Evolutionary conservation across 1,140 invertebrate genomes (phyloP), one percentile per base, ranked within the genome.

Genomic region (Leptonema lineaticorne): DNA sequence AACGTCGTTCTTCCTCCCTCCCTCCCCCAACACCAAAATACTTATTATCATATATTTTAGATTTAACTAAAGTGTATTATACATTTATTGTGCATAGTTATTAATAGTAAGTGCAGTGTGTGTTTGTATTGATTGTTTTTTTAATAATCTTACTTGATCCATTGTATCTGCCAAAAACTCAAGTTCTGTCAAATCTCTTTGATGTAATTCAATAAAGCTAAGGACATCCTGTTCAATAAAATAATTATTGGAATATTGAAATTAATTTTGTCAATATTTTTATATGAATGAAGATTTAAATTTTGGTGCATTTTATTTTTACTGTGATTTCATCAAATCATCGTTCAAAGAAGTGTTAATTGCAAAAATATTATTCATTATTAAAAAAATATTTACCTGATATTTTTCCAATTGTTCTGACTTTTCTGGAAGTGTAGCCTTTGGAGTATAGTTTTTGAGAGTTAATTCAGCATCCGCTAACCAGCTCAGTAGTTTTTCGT

Each of bases 371-470:
- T 18, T 63, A 57, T 57, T 33, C 9, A 41, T 63, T 41, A 2
- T 3, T 41, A 41, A 41, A 41, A 41, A 37, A 63, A 27, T 33
- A 74, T 78, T 80, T 85, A 94, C 93, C 88, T 94, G 91, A 80
- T 95, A 98, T 80, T 90, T 93, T 73, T 90, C 89, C 0, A 94
- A 82, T 76, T 96, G 94, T 71, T 95, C 92, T 67, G 92, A 85
- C 78, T 97, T 97, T 74, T 97, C 94, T 74, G 96, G 91, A 0
- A 95, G 80, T 1, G 93, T 92, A 46, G 92, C 89, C 75, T 90
- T 93, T 1, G 90, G 85, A 16, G 86, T 85, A 75, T 94, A 97
- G 74, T 93, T 94, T 78, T 96, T 96, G 18, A 97, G 82, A 20
- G 87, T 86, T 66, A 87, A 86, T 82, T 98, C 96, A 26, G 93